Percentiles rank a stretch among this genome's conserved stretches.
These are phyloP conservation scores for Elgaria multicarinata DNA, from an alignment of 2,113 vertebrate species.

Conservation along the genomic window DNA sequence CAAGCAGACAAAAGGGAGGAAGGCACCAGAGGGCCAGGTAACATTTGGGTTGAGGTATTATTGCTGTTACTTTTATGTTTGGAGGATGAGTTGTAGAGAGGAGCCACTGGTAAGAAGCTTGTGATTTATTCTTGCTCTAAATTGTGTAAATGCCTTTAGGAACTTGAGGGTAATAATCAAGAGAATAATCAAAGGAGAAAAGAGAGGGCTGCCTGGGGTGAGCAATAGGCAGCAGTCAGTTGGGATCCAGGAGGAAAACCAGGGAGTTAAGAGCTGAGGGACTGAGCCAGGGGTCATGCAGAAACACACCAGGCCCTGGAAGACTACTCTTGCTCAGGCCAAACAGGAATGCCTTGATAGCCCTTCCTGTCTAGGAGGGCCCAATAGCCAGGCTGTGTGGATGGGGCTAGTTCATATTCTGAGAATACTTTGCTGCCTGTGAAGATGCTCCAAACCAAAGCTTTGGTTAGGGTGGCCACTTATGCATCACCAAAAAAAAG, in stretches of 20 bases:
- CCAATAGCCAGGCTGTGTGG: not conserved
- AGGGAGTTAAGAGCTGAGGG: not conserved
- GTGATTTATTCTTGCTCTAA: not conserved
- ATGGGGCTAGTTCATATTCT: not conserved
- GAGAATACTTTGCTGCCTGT: not conserved
- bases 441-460: not conserved
- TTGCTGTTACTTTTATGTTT: not conserved
- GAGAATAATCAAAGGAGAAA: not conserved
- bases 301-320: not conserved
- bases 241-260: not conserved
- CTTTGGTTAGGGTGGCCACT: not conserved
- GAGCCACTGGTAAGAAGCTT: not conserved
- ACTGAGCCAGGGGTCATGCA: not conserved
- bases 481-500: not conserved
- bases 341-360: too few species aligned
- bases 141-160: not conserved
- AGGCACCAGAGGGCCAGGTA: not conserved
- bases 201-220: too few species aligned
- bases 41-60: too few species aligned
- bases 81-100: not conserved
- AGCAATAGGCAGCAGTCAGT: too few species aligned
- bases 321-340: not conserved
- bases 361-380: not conserved
- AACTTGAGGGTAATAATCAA: too few species aligned
- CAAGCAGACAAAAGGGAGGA: not conserved